A percentile compares a stretch with the other conserved stretches of the same genome.
These are phyloP conservation scores for Ciconia stormi DNA, from an alignment of 2,113 vertebrate genomes.

Conservation along the genomic window DNA sequence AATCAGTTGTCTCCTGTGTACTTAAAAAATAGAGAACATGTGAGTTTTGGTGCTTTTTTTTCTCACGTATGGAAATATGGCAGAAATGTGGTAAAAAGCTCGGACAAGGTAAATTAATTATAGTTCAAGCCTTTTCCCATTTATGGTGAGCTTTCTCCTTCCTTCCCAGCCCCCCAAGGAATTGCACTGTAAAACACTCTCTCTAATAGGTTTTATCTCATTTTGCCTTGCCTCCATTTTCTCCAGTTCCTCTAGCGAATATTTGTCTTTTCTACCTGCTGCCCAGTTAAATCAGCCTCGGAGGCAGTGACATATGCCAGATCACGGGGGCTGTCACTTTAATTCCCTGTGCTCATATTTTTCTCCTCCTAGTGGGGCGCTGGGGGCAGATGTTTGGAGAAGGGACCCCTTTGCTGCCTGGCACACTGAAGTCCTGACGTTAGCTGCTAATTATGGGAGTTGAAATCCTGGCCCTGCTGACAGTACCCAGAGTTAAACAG, in stretches of 20 bases:
- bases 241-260: slow-evolving; percentile 13
- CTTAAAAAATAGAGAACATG: background rate
- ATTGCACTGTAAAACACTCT: slow-evolving; percentile 23
- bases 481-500: background rate
- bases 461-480: background rate
- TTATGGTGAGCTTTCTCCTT: slow-evolving; percentile 44
- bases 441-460: background rate
- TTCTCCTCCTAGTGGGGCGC: background rate
- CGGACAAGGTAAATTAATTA: slow-evolving; percentile 53
- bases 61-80: background rate
- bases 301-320: slow-evolving; percentile 61
- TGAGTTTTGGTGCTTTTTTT: background rate
- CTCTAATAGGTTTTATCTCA: slow-evolving; percentile 49
- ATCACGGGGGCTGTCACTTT: slow-evolving; percentile 53
- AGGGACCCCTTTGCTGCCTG: slow-evolving; percentile 52
- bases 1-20: background rate
- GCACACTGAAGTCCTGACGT: background rate
- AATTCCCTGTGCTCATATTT: slow-evolving; percentile 53
- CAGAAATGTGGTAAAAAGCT: slow-evolving; percentile 32
- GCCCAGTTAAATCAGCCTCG: slow-evolving; percentile 45
- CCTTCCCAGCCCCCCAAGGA: background rate
- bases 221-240: slow-evolving; percentile 43
- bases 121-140: slow-evolving; percentile 19
- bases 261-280: slow-evolving; percentile 66
- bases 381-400: slow-evolving; percentile 61